Percentiles rank a stretch among this genome's conserved stretches.
Evolutionary conservation across 2,888 invertebrate genomes (phyloP).

Genomic region (Lithosia quadra): DNA sequence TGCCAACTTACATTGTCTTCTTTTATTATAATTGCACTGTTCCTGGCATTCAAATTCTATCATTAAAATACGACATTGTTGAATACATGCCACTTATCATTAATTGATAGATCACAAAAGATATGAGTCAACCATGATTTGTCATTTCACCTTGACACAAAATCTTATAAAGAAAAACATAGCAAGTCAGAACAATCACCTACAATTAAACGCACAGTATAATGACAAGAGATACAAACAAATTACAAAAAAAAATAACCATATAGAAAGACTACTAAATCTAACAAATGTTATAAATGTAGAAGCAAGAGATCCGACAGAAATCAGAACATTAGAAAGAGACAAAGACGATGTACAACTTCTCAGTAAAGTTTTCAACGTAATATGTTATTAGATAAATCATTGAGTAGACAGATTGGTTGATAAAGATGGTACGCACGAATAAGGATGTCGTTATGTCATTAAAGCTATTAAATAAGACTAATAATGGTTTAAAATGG

Average conservation of each 20-base stretch:
- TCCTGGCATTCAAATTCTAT: too few relatives aligned
- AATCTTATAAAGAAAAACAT: slow-evolving; percentile 42
- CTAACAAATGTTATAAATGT: not conserved
- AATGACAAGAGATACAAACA: slow-evolving; percentile 61
- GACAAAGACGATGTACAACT: not conserved
- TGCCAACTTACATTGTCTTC: too few relatives aligned
- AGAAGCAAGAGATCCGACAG: slow-evolving; percentile 8
- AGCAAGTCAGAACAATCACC: slow-evolving; percentile 44
- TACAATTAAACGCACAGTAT: slow-evolving; percentile 66
- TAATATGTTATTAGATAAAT: slow-evolving; percentile 47
- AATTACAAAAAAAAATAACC: slow-evolving; percentile 6
- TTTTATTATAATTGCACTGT: too few relatives aligned
- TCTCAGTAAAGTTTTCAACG: slow-evolving; percentile 7
- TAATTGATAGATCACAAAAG: not conserved
- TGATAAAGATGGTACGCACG: slow-evolving; percentile 46
- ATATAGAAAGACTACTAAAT: not conserved
- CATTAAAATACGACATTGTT: too few relatives aligned
- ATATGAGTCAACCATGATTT: not conserved
- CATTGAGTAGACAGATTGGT: slow-evolving; percentile 49
- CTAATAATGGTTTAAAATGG: slow-evolving; percentile 23
- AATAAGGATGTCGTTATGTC: slow-evolving; percentile 50
- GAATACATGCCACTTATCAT: not conserved
- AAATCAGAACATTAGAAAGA: slow-evolving; percentile 5
- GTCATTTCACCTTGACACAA: slow-evolving; percentile 42
- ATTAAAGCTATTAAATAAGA: slow-evolving; percentile 44